Percentiles rank a stretch among this genome's conserved stretches.
phyloP scores from a whole-genome alignment of 2,113 vertebrate species.

The Ceuthmochares aereus region DNA sequence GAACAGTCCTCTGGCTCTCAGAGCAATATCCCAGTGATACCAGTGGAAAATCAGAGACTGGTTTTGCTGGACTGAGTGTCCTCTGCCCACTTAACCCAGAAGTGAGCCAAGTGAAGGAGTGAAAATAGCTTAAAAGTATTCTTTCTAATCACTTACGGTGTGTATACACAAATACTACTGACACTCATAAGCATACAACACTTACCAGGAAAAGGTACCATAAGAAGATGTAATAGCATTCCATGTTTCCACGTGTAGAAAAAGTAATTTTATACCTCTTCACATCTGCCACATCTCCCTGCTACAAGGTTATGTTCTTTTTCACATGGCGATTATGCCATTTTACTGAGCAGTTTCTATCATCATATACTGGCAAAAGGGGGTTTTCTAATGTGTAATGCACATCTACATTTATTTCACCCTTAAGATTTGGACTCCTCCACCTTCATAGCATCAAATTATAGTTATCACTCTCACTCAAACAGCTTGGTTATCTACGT shows the following conservation, averaged over 20 bases:
- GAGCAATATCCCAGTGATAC: background rate
- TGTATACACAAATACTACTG: rapidly evolving
- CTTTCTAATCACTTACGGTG: rapidly evolving
- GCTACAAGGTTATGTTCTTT: background rate
- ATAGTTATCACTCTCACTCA: background rate
- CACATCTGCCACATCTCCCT: background rate
- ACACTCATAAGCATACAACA: no score
- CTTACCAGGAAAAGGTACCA: rapidly evolving
- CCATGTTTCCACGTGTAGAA: background rate
- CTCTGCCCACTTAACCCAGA: background rate
- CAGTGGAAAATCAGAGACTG: background rate
- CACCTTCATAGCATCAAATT: background rate
- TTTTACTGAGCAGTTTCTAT: background rate
- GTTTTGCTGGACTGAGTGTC: background rate
- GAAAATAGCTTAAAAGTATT: rapidly evolving
- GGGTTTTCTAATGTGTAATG: background rate
- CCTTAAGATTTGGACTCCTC: background rate
- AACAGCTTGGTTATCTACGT: background rate
- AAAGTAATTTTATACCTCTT: background rate
- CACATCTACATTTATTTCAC: background rate
- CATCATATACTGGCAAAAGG: background rate
- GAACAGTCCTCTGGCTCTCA: background rate
- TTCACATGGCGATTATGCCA: background rate
- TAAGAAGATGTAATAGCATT: background rate
- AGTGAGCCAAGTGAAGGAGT: background rate